phyloP scores from a whole-genome alignment of 2,797 vertebrate species.

The Lophius americanus region DNA sequence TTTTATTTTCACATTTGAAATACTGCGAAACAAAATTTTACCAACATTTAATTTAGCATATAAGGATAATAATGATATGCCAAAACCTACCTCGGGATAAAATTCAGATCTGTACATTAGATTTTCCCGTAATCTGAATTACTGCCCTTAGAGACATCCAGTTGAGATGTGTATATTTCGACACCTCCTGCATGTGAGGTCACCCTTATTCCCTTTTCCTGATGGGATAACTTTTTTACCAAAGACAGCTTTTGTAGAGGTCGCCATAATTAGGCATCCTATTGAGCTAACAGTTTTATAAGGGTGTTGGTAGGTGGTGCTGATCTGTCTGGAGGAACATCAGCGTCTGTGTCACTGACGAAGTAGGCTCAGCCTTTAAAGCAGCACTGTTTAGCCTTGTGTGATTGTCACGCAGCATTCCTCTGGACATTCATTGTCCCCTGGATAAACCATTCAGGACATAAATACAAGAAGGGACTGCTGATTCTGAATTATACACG shows the following conservation, averaged over 20 bases:
- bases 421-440: conserved; percentile 37
- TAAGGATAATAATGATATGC: too few species aligned
- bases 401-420: conserved; percentile 57
- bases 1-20: too few species aligned
- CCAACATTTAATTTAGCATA: too few species aligned
- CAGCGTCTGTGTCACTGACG: conserved; percentile 38
- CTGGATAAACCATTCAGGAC: conserved; percentile 20
- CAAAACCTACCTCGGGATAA: too few species aligned
- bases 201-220: neutral
- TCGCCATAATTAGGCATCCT: conserved; percentile 28
- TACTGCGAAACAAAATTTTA: too few species aligned
- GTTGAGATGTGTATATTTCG: conserved; percentile 16
- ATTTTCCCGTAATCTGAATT: conserved; percentile 8
- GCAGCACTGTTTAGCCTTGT: conserved; percentile 52
- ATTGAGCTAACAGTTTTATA: conserved; percentile 33
- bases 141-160: conserved; percentile 8
- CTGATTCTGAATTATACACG: conserved; percentile 23
- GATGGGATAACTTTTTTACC: conserved; percentile 23
- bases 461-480: conserved; percentile 19
- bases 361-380: conserved; percentile 38
- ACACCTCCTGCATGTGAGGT: conserved; percentile 22
- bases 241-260: conserved; percentile 16
- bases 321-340: conserved; percentile 39
- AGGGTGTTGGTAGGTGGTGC: neutral
- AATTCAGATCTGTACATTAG: too few species aligned